These are phyloP conservation scores for Mystacides longicornis DNA, from an alignment of 2,888 invertebrate genomes.

Conservation along the genomic window DNA sequence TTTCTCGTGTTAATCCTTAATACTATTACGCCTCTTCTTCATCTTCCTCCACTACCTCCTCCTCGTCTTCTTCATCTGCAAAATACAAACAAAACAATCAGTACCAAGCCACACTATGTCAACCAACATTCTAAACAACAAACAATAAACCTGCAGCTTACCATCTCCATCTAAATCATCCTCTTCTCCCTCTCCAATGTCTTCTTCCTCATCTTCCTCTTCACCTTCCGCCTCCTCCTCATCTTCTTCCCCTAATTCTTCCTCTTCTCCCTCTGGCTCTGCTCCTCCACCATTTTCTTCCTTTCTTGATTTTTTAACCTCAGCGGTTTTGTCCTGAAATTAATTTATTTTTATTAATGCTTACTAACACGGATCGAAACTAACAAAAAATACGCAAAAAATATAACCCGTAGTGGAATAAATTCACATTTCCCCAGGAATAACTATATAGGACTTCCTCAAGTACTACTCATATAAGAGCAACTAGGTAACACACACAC, in stretches of 20 bases:
- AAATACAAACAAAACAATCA: no score
- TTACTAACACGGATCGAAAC: neutral
- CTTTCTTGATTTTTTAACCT: constrained; percentile 72
- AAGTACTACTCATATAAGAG: no score
- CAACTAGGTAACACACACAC: no score
- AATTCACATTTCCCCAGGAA: no score
- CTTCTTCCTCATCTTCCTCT: constrained; percentile 56
- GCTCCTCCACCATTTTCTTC: constrained; percentile 68
- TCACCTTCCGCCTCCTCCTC: constrained; percentile 57
- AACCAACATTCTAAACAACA: neutral
- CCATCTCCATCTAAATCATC: constrained; percentile 58
- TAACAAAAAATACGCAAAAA: no score
- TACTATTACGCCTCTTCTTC: constrained; percentile 52
- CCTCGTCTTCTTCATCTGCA: constrained; percentile 48
- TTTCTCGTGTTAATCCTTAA: constrained; percentile 12
- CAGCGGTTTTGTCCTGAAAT: constrained; percentile 62
- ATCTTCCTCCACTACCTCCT: constrained; percentile 48
- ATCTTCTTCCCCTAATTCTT: constrained; percentile 54
- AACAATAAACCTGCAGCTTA: constrained; percentile 27
- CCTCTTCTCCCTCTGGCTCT: constrained; percentile 59
- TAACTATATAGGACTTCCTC: no score
- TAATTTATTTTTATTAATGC: neutral
- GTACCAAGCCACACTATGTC: neutral
- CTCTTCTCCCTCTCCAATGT: constrained; percentile 55
- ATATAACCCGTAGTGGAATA: no score